Base-by-base conservation (phyloP, 1,140 invertebrate genomes). In the Bacillus rossius region DNA sequence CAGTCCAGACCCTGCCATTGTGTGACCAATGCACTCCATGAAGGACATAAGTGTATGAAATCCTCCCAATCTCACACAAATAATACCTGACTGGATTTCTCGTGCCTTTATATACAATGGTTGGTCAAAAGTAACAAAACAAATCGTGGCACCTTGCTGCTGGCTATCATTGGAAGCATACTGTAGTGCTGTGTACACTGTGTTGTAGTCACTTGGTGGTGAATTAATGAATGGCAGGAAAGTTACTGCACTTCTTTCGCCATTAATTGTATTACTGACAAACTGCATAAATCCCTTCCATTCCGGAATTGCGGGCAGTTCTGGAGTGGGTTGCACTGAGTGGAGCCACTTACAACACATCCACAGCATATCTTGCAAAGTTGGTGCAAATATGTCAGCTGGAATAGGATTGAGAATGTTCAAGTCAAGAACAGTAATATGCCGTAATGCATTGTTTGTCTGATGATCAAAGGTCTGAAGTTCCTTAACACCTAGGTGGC, bases 31-130 rank as follows among this genome's bases (percentile, higher is more conserved):
- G 42, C 29, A 61, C 41, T 70, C 73, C 41, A 76, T 25, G 50
- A 72, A 76, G n/a, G 71, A 73, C 67, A 75, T 73, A 10, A 73
- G 22, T 8, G 69, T 40, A 62, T 75, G 67, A 59, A 72, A 73
- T 47, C 66, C 65, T 25, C 68, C 65, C 20, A 69, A 55, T 42
- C 64, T 54, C 43, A 45, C 43, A 56, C 5, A 3, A 45, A 25
- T 45, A 5, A 38, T 19, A 19, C 40, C 51, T 5, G n/a, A 45
- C 64, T 73, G 62, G 23, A 76, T 75, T 69, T 75, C 71, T 54
- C 68, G 67, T 40, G 74, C 73, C 72, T 77, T 77, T 10, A 61
- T 60, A 64, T 73, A 77, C 8, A 65, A 43, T 10, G 64, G 66
- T 45, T 61, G 62, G 52, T 67, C 64, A 54, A 65, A 67, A 20